phyloP scores from a whole-genome alignment of 2,113 vertebrate genomes.

The Perca fluviatilis region DNA sequence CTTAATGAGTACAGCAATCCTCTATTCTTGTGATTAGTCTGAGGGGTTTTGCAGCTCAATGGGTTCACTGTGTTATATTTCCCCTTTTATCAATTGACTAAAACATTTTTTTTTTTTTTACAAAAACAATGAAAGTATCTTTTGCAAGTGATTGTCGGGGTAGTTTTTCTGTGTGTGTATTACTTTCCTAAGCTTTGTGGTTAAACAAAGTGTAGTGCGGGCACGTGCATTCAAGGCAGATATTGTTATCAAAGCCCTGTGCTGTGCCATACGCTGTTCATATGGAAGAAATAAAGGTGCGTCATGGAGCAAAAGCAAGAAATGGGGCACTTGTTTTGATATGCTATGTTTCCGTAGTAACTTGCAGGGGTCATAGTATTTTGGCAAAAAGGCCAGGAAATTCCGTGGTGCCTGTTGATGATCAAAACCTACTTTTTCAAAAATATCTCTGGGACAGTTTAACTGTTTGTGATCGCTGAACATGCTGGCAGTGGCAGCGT shows the following conservation, averaged over 20 bases:
- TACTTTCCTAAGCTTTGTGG: slow-evolving; percentile 23
- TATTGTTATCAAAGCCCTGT: slow-evolving; percentile 44
- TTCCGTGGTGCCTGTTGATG: slow-evolving; percentile 67
- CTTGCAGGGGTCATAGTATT: slow-evolving; percentile 64
- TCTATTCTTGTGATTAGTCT: slow-evolving; percentile 59
- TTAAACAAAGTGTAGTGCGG: slow-evolving; percentile 30
- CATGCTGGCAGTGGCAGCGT: slow-evolving; percentile 33
- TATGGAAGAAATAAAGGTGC: slow-evolving; percentile 78
- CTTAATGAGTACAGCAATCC: slow-evolving; percentile 63
- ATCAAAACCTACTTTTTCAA: slow-evolving; percentile 64
- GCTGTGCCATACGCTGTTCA: slow-evolving; percentile 62
- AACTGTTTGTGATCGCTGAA: slow-evolving; percentile 60
- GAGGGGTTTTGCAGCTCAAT: slow-evolving; percentile 63
- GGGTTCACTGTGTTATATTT: slow-evolving; percentile 43
- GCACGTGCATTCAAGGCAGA: slow-evolving; percentile 31
- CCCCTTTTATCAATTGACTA: slow-evolving; percentile 48
- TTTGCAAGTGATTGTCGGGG: slow-evolving; percentile 51
- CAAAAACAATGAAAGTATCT: slow-evolving; percentile 55
- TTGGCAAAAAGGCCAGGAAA: slow-evolving; percentile 68
- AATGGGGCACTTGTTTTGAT: slow-evolving; percentile 70
- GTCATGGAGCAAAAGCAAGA: slow-evolving; percentile 64
- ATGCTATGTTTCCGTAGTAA: slow-evolving; percentile 68
- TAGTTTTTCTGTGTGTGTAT: slow-evolving; percentile 32
- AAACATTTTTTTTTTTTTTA: slow-evolving; percentile 10
- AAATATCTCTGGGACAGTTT: slow-evolving; percentile 54